Evolutionary conservation across 2,797 vertebrate species (phyloP).

Genomic region (Acrossocheilus wenchowensis): DNA sequence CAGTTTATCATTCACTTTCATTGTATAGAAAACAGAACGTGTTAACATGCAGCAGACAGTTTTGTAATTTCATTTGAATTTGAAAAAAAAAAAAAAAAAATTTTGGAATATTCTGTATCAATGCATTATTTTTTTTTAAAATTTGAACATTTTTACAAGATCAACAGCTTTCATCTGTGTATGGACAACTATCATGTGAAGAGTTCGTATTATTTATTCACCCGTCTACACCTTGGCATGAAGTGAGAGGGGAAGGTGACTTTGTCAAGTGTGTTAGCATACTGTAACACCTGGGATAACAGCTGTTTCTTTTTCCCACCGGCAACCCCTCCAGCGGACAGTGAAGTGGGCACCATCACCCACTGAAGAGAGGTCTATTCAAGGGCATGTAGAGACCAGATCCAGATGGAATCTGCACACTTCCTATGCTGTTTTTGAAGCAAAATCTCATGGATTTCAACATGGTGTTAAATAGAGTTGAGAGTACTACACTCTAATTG

Average conservation of each 20-base stretch:
- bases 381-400: conserved; percentile 15
- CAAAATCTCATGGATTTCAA: conserved; percentile 8
- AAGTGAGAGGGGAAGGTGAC: conserved; percentile 52
- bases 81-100: background rate
- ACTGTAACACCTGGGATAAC: conserved; percentile 54
- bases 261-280: conserved; percentile 46
- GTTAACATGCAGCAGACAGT: background rate
- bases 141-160: background rate
- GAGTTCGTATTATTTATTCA: conserved; percentile 7
- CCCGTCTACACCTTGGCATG: conserved; percentile 24
- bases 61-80: background rate
- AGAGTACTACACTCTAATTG: conserved; percentile 3
- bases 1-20: background rate
- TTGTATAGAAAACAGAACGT: background rate
- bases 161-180: background rate
- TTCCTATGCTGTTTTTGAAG: background rate
- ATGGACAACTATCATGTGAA: background rate
- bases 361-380: conserved; percentile 22
- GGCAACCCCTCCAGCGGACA: conserved; percentile 2
- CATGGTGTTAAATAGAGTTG: background rate
- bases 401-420: background rate
- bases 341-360: conserved; percentile 33
- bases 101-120: background rate
- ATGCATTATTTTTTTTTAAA: background rate
- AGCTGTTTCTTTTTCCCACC: conserved; percentile 39